A percentile compares a stretch with the other conserved stretches of the same genome.
Evolutionary conservation across 1,140 invertebrate species (phyloP).

Genomic region (Cheumatopsyche charites): DNA sequence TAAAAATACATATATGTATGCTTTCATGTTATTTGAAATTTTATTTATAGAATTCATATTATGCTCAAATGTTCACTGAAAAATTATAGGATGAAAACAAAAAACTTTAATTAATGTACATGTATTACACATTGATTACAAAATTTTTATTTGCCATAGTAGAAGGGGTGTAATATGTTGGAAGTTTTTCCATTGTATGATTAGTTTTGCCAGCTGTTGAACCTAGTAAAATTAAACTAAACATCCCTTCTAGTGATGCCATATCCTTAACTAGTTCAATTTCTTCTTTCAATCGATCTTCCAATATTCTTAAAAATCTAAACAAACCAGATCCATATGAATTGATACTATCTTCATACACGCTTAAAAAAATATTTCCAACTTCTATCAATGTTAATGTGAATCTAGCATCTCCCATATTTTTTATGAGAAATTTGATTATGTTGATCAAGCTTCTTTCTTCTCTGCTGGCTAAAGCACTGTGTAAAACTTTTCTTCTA

Average conservation of each 20-base stretch:
- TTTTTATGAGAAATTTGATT: slow-evolving; percentile 76
- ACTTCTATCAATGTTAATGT: slow-evolving; percentile 76
- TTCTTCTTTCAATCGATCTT: slow-evolving; percentile 70
- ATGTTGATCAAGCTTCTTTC: slow-evolving; percentile 70
- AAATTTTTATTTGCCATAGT: slow-evolving; percentile 66
- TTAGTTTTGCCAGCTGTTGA: slow-evolving; percentile 54
- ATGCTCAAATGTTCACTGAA: too few relatives aligned
- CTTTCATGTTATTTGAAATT: too few relatives aligned
- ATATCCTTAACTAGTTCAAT: slow-evolving; percentile 67
- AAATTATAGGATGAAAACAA: too few relatives aligned
- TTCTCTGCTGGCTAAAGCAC: slow-evolving; percentile 73
- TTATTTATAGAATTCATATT: too few relatives aligned
- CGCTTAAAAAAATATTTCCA: slow-evolving; percentile 73
- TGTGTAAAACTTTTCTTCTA: slow-evolving; percentile 72
- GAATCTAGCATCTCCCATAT: slow-evolving; percentile 78
- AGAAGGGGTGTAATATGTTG: slow-evolving; percentile 61
- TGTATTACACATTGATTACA: slow-evolving; percentile 64
- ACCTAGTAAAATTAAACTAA: slow-evolving; percentile 70
- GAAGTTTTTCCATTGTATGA: slow-evolving; percentile 51
- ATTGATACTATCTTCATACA: slow-evolving; percentile 69
- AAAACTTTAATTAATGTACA: not conserved
- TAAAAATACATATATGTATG: slow-evolving; percentile 4
- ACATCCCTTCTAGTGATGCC: slow-evolving; percentile 69
- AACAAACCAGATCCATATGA: slow-evolving; percentile 64
- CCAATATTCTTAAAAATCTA: slow-evolving; percentile 66